Percentiles rank a stretch among this genome's conserved stretches.
Conservation (phyloP, 2,888 invertebrate genomes). For the Stegophylla sp. region DNA sequence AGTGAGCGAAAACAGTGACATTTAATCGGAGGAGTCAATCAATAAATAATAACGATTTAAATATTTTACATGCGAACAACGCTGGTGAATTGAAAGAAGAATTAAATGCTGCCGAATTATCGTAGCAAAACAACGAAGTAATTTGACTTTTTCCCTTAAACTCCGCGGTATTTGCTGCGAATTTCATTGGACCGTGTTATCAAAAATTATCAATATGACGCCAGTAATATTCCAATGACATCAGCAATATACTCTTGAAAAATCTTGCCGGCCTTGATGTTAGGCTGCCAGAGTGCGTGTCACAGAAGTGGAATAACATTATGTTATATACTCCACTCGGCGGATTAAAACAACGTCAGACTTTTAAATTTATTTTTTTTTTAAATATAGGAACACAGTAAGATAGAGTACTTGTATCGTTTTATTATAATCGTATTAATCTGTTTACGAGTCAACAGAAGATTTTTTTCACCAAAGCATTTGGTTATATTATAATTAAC, state of each 20-base stretch:
- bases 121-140: not conserved
- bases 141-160: not conserved
- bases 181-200: constrained; percentile 30
- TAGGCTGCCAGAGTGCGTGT: not conserved
- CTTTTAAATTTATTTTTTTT: no score
- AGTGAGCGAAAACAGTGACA: not conserved
- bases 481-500: constrained; percentile 3
- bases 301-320: not conserved
- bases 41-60: not conserved
- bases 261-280: constrained; percentile 20
- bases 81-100: not conserved
- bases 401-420: not conserved
- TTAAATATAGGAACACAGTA: not conserved
- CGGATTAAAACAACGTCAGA: not conserved
- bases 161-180: not conserved
- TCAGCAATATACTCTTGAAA: constrained; percentile 15
- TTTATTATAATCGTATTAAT: not conserved
- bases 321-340: not conserved
- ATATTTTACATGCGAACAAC: not conserved
- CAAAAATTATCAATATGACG: constrained; percentile 23
- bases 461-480: not conserved
- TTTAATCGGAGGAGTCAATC: not conserved
- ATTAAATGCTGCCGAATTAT: not conserved
- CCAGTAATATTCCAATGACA: constrained; percentile 32
- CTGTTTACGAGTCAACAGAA: not conserved